phyloP scores from a whole-genome alignment of 2,888 invertebrate species.

The Odontocerum albicorne region DNA sequence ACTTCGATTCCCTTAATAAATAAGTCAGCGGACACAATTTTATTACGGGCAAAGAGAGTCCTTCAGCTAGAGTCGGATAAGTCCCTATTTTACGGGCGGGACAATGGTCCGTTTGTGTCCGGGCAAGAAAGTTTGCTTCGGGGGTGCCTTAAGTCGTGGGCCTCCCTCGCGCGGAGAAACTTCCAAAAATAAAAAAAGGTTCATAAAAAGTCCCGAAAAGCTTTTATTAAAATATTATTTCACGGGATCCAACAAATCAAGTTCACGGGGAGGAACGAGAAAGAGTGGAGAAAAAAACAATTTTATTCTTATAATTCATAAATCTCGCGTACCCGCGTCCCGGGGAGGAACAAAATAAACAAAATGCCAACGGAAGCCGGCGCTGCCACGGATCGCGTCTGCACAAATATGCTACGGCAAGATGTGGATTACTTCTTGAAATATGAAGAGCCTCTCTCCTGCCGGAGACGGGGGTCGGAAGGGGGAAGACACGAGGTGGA shows the following conservation, averaged over 20 bases:
- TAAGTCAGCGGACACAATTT: too few species aligned
- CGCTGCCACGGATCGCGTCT: slow-evolving; percentile 10
- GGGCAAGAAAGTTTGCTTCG: background rate
- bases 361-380: slow-evolving; percentile 25
- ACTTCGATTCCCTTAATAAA: too few species aligned
- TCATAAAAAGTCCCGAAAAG: slow-evolving; percentile 12
- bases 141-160: slow-evolving; percentile 2
- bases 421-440: slow-evolving; percentile 32
- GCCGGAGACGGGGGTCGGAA: slow-evolving; percentile 26
- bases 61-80: background rate
- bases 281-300: slow-evolving; percentile 25
- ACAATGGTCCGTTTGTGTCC: slow-evolving; percentile 6
- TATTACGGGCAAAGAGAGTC: too few species aligned
- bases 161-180: background rate
- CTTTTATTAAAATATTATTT: slow-evolving; percentile 33
- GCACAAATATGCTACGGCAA: slow-evolving; percentile 28
- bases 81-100: background rate
- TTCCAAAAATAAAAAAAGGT: slow-evolving; percentile 19
- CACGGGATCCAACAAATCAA: slow-evolving; percentile 23
- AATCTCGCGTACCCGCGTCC: slow-evolving; percentile 20
- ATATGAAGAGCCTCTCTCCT: slow-evolving; percentile 42
- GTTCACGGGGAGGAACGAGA: background rate
- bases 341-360: slow-evolving; percentile 28
- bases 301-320: slow-evolving; percentile 31
- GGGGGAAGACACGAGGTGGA: background rate